phyloP scores from a whole-genome alignment of 2,888 invertebrate genomes.

The Chrysomela aeneicollis region DNA sequence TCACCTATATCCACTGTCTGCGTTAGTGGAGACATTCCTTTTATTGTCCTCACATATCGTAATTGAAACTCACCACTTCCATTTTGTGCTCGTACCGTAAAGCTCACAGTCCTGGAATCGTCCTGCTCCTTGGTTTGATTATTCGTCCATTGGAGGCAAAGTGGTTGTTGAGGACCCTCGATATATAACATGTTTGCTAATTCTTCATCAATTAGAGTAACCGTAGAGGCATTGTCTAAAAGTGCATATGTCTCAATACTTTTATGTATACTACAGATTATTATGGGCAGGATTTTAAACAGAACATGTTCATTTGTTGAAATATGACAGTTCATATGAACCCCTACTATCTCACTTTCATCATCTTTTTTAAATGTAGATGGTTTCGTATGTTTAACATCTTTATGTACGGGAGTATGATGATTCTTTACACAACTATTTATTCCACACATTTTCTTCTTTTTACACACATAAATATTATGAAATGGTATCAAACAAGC shows the following conservation, averaged over 20 bases:
- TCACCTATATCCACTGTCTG: neutral
- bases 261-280: neutral
- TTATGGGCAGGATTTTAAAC: neutral
- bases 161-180: too few species aligned
- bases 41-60: neutral
- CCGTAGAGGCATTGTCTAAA: neutral
- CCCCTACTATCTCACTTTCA: neutral
- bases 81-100: too few species aligned
- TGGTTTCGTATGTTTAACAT: neutral
- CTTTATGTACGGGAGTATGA: neutral
- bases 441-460: neutral
- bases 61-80: too few species aligned
- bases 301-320: neutral
- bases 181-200: too few species aligned
- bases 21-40: too few species aligned
- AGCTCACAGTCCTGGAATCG: too few species aligned
- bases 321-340: constrained; percentile 9
- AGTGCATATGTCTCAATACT: neutral
- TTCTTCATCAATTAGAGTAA: neutral
- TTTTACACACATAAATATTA: neutral
- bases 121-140: too few species aligned
- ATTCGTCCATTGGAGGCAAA: too few species aligned
- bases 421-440: neutral
- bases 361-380: too few species aligned
- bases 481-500: neutral